Base-by-base conservation (phyloP, 2,888 invertebrate genomes). In the Apamea epomidion region DNA sequence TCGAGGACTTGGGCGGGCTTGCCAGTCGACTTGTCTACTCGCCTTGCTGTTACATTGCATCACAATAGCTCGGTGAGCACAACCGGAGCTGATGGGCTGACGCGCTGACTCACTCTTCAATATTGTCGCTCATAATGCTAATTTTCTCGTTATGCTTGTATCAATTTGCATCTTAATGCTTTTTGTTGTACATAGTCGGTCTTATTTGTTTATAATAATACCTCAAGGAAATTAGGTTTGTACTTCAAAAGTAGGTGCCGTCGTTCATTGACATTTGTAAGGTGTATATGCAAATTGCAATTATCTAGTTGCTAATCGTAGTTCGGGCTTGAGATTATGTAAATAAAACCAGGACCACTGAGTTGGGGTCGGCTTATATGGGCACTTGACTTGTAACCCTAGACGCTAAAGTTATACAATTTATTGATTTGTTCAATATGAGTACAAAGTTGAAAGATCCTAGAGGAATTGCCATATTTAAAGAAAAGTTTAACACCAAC, bases 151-250 rank as follows among this genome's bases (percentile, higher is more conserved):
- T 95, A 95, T 94, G 95, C 96, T 93, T 95, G 96, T 96, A 95
- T 93, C 95, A 95, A 97, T 97, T 97, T 96, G 95, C 96, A 97
- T 96, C 91, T 94, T 95, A 97, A 96, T 96, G 92, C 92, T 92
- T 93, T 95, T 92, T 92, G 92, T 93, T 93, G 93, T 93, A 93
- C 92, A 83, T 88, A 90, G 89, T 88, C 78, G 78, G 84, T 82
- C 82, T 82, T 91, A 91, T 92, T 92, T 92, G 90, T 91, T 91
- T 91, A 90, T 85, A 85, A 87, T 88, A 86, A 85, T 82, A 82
- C 42, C 78, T 84, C 80, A 54, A 84, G 76, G 71, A 89, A 89
- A 85, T 82, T 84, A 77, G 76, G 67, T 80, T 74, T 81, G 83
- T 81, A 78, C 75, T 86, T 74, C 70, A 76, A 78, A 78, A 78